phyloP scores from a whole-genome alignment of 2,888 invertebrate genomes.

The Gastracanthus pulcherrimus region DNA sequence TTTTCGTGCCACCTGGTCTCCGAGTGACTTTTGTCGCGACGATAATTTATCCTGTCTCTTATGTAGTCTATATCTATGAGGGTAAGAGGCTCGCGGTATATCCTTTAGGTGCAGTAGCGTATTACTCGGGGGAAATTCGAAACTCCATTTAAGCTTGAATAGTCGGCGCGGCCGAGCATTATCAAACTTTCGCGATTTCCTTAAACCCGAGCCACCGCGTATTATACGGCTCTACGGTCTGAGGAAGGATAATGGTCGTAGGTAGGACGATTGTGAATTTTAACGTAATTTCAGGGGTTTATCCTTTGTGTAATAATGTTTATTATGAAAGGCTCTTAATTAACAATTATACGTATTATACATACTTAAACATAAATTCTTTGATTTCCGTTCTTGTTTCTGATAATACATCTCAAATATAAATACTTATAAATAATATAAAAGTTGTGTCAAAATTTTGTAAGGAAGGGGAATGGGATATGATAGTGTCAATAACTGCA shows the following conservation, averaged over 20 bases:
- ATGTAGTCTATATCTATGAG: not conserved
- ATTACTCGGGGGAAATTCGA: conserved; percentile 7
- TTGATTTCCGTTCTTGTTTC: too few species aligned
- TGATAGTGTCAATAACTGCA: too few species aligned
- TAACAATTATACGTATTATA: too few species aligned
- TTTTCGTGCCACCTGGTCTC: not conserved
- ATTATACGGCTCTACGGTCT: not conserved
- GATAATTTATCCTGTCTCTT: not conserved
- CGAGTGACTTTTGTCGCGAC: not conserved
- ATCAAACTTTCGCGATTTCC: not conserved
- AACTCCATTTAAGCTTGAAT: not conserved
- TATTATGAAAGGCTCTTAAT: too few species aligned
- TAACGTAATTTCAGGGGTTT: too few species aligned
- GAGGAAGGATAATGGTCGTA: not conserved
- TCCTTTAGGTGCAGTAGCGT: not conserved
- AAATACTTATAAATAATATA: too few species aligned
- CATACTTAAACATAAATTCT: too few species aligned
- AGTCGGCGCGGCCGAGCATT: not conserved
- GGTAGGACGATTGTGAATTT: not conserved
- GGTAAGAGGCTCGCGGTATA: not conserved
- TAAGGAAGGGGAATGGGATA: too few species aligned
- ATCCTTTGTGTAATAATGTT: too few species aligned
- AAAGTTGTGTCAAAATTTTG: too few species aligned
- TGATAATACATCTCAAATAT: too few species aligned
- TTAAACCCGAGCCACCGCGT: not conserved